Conservation (phyloP, 2,113 vertebrate genomes). For the Sinocyclocheilus anophthalmus region DNA sequence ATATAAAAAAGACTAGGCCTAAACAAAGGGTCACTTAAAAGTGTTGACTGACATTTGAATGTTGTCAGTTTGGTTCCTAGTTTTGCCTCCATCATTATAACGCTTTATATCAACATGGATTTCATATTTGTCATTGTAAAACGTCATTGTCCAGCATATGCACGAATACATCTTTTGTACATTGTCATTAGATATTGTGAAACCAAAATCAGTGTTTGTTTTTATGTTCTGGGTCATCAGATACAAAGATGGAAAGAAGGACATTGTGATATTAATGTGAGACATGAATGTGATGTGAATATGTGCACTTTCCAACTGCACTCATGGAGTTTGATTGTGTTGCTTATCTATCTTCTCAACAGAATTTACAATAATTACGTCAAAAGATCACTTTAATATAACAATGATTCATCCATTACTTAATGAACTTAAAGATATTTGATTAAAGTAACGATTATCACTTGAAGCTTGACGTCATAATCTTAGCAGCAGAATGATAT, state of each 20-base stretch:
- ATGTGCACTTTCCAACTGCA: neutral
- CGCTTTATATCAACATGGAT: neutral
- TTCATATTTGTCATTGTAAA: neutral
- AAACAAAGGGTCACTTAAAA: neutral
- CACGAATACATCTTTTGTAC: neutral
- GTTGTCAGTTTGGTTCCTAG: neutral
- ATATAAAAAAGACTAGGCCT: too few relatives aligned
- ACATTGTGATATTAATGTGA: neutral
- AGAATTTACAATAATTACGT: neutral
- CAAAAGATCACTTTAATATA: neutral
- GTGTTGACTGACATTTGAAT: neutral
- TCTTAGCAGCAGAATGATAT: neutral
- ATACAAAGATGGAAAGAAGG: neutral
- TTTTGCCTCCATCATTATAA: neutral
- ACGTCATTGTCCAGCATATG: too few relatives aligned
- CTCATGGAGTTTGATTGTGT: neutral
- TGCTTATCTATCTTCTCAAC: neutral
- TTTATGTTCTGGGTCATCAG: neutral
- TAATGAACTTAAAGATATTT: neutral
- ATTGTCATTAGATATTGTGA: neutral
- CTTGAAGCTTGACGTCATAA: neutral
- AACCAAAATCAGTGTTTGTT: neutral
- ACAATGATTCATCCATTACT: neutral
- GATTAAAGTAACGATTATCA: neutral
- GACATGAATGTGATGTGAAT: neutral